These are phyloP conservation scores for Dasysyrphus tricinctus DNA, from an alignment of 2,888 invertebrate genomes.

Conservation along the genomic window DNA sequence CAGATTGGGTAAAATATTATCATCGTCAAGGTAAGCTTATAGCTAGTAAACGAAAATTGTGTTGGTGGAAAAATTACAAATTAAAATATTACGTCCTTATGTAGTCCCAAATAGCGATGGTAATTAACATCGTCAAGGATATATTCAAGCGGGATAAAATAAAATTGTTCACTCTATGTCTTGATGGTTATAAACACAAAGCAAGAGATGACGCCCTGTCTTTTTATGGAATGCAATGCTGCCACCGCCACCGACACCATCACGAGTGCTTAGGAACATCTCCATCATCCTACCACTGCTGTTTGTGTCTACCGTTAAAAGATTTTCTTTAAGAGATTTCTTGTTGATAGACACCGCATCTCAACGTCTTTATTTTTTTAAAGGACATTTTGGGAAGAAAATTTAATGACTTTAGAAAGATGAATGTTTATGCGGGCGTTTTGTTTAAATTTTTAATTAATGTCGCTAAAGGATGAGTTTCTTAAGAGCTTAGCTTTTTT, in stretches of 20 bases:
- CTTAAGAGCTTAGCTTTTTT: not conserved
- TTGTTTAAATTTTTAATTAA: constrained; percentile 58
- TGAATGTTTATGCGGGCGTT: constrained; percentile 35
- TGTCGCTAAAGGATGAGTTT: constrained; percentile 1
- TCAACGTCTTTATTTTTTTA: constrained; percentile 8
- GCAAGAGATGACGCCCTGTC: not conserved
- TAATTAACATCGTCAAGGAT: constrained; percentile 72
- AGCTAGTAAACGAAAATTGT: not conserved
- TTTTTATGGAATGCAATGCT: constrained; percentile 31
- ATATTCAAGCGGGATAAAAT: constrained; percentile 56
- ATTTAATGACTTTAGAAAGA: constrained; percentile 42
- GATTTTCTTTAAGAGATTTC: constrained; percentile 7
- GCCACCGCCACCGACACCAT: no score
- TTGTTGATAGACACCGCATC: constrained; percentile 38
- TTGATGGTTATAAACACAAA: not conserved
- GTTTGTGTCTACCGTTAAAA: constrained; percentile 21
- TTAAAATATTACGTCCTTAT: constrained; percentile 72
- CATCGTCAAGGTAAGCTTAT: constrained; percentile 33
- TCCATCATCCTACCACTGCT: not conserved
- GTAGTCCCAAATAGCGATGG: constrained; percentile 67
- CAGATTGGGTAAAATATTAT: constrained; percentile 68
- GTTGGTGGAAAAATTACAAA: constrained; percentile 49
- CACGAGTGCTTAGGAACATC: not conserved
- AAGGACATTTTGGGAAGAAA: constrained; percentile 34
- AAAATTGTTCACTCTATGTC: constrained; percentile 33